Conservation (phyloP, 2,888 invertebrate species). For the Limnephilus lunatus region DNA sequence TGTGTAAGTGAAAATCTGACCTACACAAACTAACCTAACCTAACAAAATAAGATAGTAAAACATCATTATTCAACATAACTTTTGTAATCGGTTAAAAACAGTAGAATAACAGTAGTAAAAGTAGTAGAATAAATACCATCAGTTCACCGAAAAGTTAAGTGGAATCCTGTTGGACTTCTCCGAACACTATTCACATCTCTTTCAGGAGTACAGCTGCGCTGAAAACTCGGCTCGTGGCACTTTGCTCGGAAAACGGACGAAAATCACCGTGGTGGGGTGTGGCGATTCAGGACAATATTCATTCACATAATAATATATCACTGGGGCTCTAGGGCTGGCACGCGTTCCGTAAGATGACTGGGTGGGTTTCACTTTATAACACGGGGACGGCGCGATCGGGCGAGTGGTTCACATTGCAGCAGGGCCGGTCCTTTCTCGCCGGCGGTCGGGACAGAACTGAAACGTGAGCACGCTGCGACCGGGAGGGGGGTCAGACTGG, state of each 20-base stretch:
- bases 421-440: conserved; percentile 54
- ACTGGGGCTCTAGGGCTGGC: conserved; percentile 20
- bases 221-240: conserved; percentile 26
- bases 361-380: conserved; percentile 27
- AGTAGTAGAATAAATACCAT: conserved; percentile 28
- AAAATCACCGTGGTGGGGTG: background rate
- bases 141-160: conserved; percentile 20
- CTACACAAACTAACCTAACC: background rate
- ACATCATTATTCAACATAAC: background rate
- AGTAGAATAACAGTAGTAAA: background rate
- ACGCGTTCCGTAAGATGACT: conserved; percentile 32
- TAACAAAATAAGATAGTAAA: background rate
- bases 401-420: conserved; percentile 64
- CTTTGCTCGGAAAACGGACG: conserved; percentile 22
- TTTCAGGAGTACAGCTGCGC: conserved; percentile 19
- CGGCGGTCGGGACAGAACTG: conserved; percentile 62
- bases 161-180: conserved; percentile 18
- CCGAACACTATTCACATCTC: conserved; percentile 36
- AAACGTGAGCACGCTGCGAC: conserved; percentile 7
- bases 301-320: conserved; percentile 36
- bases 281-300: conserved; percentile 19
- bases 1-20: background rate
- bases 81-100: background rate
- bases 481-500: background rate
- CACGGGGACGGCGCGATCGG: conserved; percentile 34